Base-by-base conservation (phyloP, 2,888 invertebrate species). In the Liopterus haemorrhoidalis region DNA sequence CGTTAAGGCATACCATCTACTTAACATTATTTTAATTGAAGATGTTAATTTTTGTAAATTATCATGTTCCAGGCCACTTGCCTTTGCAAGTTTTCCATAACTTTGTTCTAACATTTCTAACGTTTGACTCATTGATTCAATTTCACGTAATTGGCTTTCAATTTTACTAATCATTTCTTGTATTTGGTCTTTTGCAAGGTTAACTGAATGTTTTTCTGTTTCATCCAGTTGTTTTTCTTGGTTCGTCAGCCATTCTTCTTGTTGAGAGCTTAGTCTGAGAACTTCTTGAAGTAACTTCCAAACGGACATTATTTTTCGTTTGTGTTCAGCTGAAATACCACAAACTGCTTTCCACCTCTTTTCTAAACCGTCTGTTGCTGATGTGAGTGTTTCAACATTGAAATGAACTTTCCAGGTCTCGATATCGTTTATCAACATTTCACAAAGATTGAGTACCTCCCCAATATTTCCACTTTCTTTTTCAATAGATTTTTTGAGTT, bases 261-360 rank as follows among this genome's bases (percentile, higher is more conserved):
- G 73, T 6, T 78, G 76, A 1, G 60, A 61, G 38, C 72, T 75
- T n/a, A 73, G 57, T 38, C 70, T 71, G 6, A 76, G 65, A 2
- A 83, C 65, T 46, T 81, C 75, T 54, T 76, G 74, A 9, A 82
- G 60, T 4, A 79, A 58, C 48, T 74, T 74, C 79, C 81, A 82
- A 0, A 75, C 70, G 28, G 69, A 65, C 2, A 77, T 63, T 45
- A 87, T 82, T 45, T 78, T 79, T 0, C 78, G 73, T 62, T 84
- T 86, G 2, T 83, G 73, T 42, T 82, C 82, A 4, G 82, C 78
- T 0, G 85, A 85, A 60, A 78, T 73, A 2, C 78, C 77, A 59
- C 87, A 88, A 2, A 87, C 79, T 30, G 75, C 74, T 57, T 82
- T 85, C 89, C 89, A 89, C 50, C 87, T 77, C 59, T 78, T 80